Conservation (phyloP, 2,888 invertebrate genomes). For the Crossocerus cetratus region DNA sequence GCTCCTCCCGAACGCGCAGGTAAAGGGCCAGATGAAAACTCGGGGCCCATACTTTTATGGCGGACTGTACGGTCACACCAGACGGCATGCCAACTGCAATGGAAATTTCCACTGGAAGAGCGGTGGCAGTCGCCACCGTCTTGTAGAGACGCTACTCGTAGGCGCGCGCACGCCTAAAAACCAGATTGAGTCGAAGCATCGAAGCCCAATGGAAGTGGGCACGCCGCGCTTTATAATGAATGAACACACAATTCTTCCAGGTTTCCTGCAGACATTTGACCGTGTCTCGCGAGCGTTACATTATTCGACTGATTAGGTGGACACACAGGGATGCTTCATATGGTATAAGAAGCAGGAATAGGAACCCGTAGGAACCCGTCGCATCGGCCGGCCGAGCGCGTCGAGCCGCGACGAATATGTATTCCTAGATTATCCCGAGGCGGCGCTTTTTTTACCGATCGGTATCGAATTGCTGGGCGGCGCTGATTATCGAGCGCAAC, state of each 20-base stretch:
- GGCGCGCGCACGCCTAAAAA: conserved; percentile 63
- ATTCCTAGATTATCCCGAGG: too few species aligned
- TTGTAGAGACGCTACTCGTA: conserved; percentile 57
- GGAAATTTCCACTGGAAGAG: conserved; percentile 72
- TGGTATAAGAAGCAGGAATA: too few species aligned
- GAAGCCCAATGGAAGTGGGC: too few species aligned
- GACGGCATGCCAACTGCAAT: conserved; percentile 73
- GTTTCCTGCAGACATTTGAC: too few species aligned
- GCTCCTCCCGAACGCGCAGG: conserved; percentile 1
- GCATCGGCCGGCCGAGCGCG: too few species aligned
- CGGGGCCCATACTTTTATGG: conserved; percentile 58
- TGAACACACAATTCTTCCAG: too few species aligned
- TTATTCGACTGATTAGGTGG: too few species aligned
- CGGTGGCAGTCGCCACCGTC: conserved; percentile 61
- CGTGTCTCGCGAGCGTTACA: too few species aligned
- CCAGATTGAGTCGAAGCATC: conserved; percentile 55
- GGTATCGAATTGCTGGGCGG: neutral
- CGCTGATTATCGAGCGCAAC: neutral
- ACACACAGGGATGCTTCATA: too few species aligned
- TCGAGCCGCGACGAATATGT: neutral
- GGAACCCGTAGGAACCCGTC: too few species aligned
- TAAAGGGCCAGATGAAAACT: conserved; percentile 14
- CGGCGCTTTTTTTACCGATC: neutral
- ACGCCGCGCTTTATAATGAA: too few species aligned
- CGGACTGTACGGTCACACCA: conserved; percentile 68